These are phyloP conservation scores for Artibeus jamaicensis DNA, from an alignment of 2,797 vertebrate species.

Conservation along the genomic window DNA sequence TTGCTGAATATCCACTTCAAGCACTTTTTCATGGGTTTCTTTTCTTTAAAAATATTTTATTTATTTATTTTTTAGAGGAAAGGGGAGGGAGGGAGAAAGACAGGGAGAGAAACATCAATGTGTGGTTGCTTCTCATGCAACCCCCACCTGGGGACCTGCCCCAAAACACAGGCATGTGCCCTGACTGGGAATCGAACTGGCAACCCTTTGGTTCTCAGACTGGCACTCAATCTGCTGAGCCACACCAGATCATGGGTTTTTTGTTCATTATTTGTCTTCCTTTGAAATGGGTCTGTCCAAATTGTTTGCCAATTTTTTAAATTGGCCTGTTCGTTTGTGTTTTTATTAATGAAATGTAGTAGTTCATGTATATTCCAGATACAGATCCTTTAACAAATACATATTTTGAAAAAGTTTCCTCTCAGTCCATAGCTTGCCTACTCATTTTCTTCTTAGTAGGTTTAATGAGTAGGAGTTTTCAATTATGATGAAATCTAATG, in stretches of 20 bases:
- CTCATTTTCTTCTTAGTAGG: neutral
- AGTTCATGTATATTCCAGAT: neutral
- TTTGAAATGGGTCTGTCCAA: neutral
- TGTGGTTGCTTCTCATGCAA: too few relatives aligned
- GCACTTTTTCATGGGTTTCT: neutral
- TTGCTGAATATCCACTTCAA: neutral
- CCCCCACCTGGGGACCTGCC: too few relatives aligned
- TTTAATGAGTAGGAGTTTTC: slow-evolving; percentile 23
- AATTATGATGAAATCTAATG: neutral
- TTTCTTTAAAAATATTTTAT: too few relatives aligned
- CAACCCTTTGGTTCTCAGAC: too few relatives aligned
- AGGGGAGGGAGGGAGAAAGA: too few relatives aligned
- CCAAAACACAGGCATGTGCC: too few relatives aligned
- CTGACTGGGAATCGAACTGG: too few relatives aligned
- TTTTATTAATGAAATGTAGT: neutral
- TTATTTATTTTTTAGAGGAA: too few relatives aligned
- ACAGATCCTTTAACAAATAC: neutral
- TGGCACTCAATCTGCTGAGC: too few relatives aligned
- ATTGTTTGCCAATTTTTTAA: neutral
- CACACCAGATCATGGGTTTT: neutral
- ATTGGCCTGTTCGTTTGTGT: neutral
- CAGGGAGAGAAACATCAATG: too few relatives aligned
- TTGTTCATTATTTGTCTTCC: neutral
- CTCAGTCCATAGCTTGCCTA: neutral
- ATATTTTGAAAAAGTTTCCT: neutral